Evolutionary conservation across 2,113 vertebrate genomes (phyloP).

Genomic region (Lipotes vexillifer): DNA sequence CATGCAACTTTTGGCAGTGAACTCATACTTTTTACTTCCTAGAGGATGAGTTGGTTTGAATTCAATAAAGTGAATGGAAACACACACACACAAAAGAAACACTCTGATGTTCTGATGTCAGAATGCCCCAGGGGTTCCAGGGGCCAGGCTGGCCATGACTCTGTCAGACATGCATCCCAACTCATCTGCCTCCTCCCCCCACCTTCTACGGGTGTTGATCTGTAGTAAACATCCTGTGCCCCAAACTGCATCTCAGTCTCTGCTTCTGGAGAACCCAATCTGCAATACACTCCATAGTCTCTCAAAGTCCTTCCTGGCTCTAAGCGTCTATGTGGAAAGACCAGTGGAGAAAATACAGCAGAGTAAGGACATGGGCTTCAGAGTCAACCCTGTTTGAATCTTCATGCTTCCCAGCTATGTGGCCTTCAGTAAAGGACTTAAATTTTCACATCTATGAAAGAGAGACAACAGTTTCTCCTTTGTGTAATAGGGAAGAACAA

Average conservation of each 20-base stretch:
- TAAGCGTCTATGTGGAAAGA: background rate
- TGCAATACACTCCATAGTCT: too few species aligned
- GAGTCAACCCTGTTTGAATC: background rate
- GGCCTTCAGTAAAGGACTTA: background rate
- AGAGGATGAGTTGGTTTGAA: slow-evolving; percentile 67
- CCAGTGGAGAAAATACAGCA: background rate
- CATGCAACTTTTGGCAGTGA: slow-evolving; percentile 22
- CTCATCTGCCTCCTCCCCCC: too few species aligned
- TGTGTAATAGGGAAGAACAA: background rate
- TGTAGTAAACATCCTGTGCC: too few species aligned
- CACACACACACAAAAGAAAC: background rate
- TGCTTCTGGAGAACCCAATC: too few species aligned
- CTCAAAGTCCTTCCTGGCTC: background rate
- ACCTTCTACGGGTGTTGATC: too few species aligned
- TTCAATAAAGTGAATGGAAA: slow-evolving; percentile 68
- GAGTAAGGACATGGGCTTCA: background rate
- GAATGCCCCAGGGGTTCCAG: too few species aligned
- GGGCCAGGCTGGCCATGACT: too few species aligned
- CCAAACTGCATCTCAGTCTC: too few species aligned
- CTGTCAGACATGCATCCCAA: too few species aligned
- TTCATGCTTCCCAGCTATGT: background rate
- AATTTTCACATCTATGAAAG: background rate
- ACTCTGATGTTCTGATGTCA: too few species aligned
- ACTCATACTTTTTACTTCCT: slow-evolving; percentile 63
- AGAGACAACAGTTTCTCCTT: background rate